These are phyloP conservation scores for Channa striata DNA, from an alignment of 2,797 vertebrate genomes.

Conservation along the genomic window DNA sequence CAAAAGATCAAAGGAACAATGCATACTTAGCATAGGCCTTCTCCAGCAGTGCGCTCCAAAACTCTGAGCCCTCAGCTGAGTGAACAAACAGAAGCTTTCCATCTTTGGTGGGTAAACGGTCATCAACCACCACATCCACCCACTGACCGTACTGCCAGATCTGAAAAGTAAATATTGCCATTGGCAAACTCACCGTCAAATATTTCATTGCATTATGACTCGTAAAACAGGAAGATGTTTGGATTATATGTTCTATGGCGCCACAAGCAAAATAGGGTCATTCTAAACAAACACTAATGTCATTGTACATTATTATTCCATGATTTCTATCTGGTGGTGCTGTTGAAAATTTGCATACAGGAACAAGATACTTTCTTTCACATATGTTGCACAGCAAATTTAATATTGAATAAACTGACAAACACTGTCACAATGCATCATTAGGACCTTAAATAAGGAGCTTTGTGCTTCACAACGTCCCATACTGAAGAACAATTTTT, in stretches of 20 bases:
- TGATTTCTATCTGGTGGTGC: background rate
- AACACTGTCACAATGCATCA: background rate
- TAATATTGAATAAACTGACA: background rate
- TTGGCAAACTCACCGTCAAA: background rate
- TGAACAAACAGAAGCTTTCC: slow-evolving; percentile 91
- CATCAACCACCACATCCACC: slow-evolving; percentile 93
- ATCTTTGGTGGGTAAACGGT: slow-evolving; percentile 83
- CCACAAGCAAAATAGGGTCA: too few relatives aligned
- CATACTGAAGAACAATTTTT: too few relatives aligned
- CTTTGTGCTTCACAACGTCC: too few relatives aligned
- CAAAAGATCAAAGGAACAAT: background rate
- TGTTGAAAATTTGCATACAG: background rate
- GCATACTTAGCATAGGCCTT: slow-evolving; percentile 89
- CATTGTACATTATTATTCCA: background rate
- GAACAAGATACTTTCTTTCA: background rate
- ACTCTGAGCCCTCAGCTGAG: slow-evolving; percentile 82
- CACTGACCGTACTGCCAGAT: slow-evolving; percentile 94
- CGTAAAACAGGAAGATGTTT: background rate
- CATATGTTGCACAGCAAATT: background rate
- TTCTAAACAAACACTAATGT: background rate
- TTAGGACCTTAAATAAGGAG: background rate
- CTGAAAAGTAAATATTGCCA: slow-evolving; percentile 61
- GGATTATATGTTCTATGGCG: background rate
- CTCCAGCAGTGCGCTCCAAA: slow-evolving; percentile 88
- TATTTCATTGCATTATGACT: background rate